phyloP scores from a whole-genome alignment of 2,113 vertebrate genomes.

The Hypanus sabinus region DNA sequence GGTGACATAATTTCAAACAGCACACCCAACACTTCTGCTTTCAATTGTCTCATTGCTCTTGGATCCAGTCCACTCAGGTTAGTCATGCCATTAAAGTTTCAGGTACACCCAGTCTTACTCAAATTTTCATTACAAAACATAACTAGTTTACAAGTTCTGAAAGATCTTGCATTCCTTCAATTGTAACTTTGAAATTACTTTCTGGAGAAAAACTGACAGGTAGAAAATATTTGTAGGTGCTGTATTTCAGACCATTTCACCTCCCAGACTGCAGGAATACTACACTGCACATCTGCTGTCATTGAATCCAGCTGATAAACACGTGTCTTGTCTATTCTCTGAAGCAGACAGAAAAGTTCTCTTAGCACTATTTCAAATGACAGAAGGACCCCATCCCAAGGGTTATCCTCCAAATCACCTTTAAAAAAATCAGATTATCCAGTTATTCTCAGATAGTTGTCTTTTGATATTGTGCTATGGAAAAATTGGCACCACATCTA shows the following conservation, averaged over 20 bases:
- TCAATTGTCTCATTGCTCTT: not conserved
- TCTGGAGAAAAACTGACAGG: not conserved
- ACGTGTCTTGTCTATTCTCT: not conserved
- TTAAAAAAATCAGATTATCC: too few species aligned
- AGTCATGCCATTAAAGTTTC: not conserved
- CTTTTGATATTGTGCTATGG: too few species aligned
- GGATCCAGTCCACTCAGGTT: not conserved
- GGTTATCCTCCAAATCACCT: too few species aligned
- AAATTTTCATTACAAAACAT: not conserved
- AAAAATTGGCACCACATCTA: not conserved
- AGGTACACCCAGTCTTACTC: not conserved
- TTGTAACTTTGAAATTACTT: conserved; percentile 1
- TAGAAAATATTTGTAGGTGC: not conserved
- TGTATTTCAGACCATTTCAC: not conserved
- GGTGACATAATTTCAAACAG: not conserved
- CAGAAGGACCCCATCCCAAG: too few species aligned
- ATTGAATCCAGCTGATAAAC: not conserved
- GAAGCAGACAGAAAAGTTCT: not conserved
- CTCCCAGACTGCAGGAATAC: not conserved
- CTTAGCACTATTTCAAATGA: not conserved
- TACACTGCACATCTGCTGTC: not conserved
- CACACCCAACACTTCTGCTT: not conserved
- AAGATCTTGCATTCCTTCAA: not conserved
- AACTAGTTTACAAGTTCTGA: not conserved
- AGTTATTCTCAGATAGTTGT: too few species aligned